Evolutionary conservation across 2,797 vertebrate species (phyloP).

Genomic region (Phrynocephalus vlangalii): DNA sequence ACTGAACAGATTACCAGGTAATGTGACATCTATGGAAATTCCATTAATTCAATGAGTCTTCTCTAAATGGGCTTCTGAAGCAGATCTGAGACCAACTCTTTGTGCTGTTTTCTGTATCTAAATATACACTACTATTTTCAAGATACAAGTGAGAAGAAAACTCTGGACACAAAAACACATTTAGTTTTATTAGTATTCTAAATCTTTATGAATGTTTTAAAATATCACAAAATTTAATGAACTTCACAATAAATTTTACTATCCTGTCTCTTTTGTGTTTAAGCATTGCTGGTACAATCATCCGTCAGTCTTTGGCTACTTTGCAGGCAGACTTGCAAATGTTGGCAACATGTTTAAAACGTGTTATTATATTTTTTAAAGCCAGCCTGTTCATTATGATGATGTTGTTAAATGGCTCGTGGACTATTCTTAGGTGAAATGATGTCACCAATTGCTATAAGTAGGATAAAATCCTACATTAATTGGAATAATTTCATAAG

Average conservation of each 20-base stretch:
- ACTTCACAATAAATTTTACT: slow-evolving; percentile 9
- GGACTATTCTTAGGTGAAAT: slow-evolving; percentile 49
- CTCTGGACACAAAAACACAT: not conserved
- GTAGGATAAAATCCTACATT: slow-evolving; percentile 63
- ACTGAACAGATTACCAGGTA: too few species aligned
- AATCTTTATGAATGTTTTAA: not conserved
- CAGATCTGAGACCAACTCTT: not conserved
- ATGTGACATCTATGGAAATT: too few species aligned
- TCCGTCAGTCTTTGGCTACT: slow-evolving; percentile 30
- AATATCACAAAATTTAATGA: not conserved
- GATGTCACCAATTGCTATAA: slow-evolving; percentile 48
- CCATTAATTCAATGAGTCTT: too few species aligned
- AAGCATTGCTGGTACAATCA: not conserved
- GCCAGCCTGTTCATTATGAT: slow-evolving; percentile 30
- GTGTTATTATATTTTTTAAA: slow-evolving; percentile 14
- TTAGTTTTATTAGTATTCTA: not conserved
- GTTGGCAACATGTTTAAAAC: slow-evolving; percentile 25
- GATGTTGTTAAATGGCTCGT: slow-evolving; percentile 41
- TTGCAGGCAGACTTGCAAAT: slow-evolving; percentile 27
- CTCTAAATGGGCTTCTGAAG: too few species aligned
- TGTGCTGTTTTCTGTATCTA: not conserved
- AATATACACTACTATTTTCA: not conserved
- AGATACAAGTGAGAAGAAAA: not conserved
- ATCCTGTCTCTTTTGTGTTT: not conserved
- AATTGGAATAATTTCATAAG: slow-evolving; percentile 52